Evolutionary conservation across 2,797 vertebrate species (phyloP).

Genomic region (Melopsittacus undulatus): DNA sequence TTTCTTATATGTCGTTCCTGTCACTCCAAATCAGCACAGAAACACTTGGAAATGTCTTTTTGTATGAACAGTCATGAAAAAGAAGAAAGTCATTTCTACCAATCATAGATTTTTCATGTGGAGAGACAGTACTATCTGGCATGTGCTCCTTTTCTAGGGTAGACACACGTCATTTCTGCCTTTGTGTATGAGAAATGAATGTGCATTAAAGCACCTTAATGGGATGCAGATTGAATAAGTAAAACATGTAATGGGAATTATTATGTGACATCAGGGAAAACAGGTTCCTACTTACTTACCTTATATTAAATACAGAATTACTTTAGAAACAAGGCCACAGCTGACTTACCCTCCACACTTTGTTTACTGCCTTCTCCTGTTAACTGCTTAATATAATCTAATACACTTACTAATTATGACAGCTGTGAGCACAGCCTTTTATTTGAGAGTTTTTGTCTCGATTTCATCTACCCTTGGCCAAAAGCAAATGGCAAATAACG

Average conservation of each 20-base stretch:
- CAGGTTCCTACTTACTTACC: slow-evolving; percentile 20
- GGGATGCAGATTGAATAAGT: not conserved
- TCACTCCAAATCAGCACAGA: not conserved
- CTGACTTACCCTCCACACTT: not conserved
- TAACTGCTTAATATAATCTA: not conserved
- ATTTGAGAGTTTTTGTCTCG: not conserved
- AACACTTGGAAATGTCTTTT: not conserved
- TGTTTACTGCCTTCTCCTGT: not conserved
- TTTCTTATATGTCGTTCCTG: not conserved
- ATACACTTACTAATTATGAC: not conserved
- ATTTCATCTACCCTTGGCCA: not conserved
- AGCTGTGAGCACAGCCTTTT: not conserved
- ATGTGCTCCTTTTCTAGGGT: not conserved
- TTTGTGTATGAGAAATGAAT: not conserved
- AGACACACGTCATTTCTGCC: not conserved
- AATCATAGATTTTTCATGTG: not conserved
- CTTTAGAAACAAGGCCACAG: not conserved
- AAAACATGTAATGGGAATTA: not conserved
- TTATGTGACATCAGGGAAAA: not conserved
- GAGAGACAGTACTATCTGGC: not conserved
- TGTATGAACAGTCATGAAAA: not conserved
- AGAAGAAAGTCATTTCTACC: not conserved
- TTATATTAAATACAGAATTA: not conserved
- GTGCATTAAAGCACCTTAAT: not conserved
- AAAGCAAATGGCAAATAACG: not conserved